phyloP scores from a whole-genome alignment of 2,113 vertebrate species.

The Elachura formosa region DNA sequence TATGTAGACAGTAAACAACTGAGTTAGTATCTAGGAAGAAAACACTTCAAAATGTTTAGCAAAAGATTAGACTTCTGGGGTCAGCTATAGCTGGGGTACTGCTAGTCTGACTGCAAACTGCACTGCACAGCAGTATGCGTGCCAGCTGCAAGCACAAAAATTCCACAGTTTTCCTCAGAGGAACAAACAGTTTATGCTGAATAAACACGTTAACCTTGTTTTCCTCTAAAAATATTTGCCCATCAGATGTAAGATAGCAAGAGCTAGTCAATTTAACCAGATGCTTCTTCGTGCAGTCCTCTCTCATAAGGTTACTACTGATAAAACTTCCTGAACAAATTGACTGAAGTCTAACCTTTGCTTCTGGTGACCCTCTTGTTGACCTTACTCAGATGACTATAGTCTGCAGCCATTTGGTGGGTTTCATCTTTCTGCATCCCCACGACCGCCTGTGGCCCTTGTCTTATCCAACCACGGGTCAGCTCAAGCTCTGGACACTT shows the following conservation, averaged over 20 bases:
- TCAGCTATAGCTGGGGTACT: neutral
- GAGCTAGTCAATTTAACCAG: neutral
- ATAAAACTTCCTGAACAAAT: neutral
- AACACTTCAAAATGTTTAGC: conserved; percentile 28
- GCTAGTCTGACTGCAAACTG: neutral
- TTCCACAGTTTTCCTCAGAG: neutral
- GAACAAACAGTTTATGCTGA: neutral
- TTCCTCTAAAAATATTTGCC: neutral
- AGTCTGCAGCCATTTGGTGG: neutral
- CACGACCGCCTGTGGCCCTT: neutral
- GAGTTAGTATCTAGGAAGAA: conserved; percentile 14
- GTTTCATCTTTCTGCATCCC: neutral
- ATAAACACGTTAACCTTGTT: neutral
- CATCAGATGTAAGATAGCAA: neutral
- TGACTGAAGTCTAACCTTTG: neutral
- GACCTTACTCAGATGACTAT: neutral
- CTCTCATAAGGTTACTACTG: neutral
- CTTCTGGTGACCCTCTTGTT: neutral
- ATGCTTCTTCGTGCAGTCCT: neutral
- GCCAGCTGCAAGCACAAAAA: neutral
- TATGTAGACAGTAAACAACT: neutral
- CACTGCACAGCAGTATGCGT: neutral
- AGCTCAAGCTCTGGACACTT: fast-evolving
- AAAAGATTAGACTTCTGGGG: neutral
- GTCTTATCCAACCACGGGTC: neutral